phyloP scores from a whole-genome alignment of 2,888 invertebrate species.

The Smittia aterrima region DNA sequence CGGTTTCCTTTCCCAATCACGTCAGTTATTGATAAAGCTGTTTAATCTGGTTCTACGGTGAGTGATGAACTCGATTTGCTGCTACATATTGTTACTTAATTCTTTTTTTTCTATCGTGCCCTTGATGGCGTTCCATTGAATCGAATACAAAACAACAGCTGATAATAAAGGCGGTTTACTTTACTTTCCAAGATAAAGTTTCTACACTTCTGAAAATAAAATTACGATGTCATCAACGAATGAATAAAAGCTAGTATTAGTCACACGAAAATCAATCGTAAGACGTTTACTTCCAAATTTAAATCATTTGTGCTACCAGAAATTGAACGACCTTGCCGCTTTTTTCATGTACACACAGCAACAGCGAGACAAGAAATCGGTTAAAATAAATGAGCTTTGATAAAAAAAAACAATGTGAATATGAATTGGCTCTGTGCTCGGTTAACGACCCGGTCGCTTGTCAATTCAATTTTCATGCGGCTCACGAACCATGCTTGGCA shows the following conservation, averaged over 20 bases:
- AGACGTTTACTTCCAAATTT: background rate
- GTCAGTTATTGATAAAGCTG: background rate
- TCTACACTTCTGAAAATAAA: background rate
- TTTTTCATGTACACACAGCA: background rate
- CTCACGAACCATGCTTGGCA: constrained; percentile 19
- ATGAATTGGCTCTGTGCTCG: constrained; percentile 28
- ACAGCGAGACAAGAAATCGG: background rate
- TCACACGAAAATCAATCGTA: background rate
- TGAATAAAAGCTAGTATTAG: background rate
- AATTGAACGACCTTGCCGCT: constrained; percentile 25
- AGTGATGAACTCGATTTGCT: no score
- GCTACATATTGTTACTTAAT: no score
- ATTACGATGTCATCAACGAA: background rate
- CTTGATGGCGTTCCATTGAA: no score
- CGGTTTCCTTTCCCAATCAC: background rate
- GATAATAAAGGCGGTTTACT: no score
- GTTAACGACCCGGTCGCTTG: constrained; percentile 27
- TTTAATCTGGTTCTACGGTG: no score
- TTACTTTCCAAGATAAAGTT: background rate
- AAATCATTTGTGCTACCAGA: background rate
- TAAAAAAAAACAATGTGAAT: background rate
- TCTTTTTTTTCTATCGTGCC: no score
- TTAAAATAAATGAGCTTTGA: background rate
- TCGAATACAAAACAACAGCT: no score
- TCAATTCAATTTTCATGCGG: background rate